phyloP scores from a whole-genome alignment of 2,888 invertebrate genomes.

The Siphlonurus alternatus region DNA sequence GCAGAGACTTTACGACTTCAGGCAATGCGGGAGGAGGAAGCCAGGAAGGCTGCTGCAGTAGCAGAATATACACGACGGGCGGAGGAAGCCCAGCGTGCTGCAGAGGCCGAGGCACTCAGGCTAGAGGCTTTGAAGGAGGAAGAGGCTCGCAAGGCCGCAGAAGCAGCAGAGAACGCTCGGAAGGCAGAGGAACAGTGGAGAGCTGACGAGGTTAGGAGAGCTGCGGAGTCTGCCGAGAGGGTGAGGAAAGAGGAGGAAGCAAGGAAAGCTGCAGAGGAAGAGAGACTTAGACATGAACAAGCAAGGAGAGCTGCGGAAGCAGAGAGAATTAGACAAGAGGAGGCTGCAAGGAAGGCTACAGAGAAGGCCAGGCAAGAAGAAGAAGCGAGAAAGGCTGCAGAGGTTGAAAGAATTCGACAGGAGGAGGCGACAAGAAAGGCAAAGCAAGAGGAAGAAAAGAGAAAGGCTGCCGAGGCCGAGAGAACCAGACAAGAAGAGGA shows the following conservation, averaged over 20 bases:
- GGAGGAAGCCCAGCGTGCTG: slow-evolving; percentile 14
- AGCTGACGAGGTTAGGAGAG: background rate
- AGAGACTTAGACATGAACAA: background rate
- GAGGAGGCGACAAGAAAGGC: background rate
- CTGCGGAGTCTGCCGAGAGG: background rate
- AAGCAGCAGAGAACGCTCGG: background rate
- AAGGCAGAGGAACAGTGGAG: background rate
- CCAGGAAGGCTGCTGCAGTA: slow-evolving; percentile 18
- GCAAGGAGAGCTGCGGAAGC: background rate
- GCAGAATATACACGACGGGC: slow-evolving; percentile 16
- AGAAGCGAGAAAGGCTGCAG: background rate
- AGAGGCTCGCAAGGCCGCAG: slow-evolving; percentile 14
- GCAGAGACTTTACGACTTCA: slow-evolving; percentile 18
- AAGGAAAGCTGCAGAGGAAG: background rate
- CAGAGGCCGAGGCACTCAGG: slow-evolving; percentile 18
- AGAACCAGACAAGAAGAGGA: background rate
- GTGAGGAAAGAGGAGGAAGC: background rate
- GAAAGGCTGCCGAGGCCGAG: slow-evolving; percentile 1
- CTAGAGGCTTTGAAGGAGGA: slow-evolving; percentile 18
- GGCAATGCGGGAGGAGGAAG: slow-evolving; percentile 22
- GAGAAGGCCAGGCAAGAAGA: background rate
- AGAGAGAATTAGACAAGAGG: background rate
- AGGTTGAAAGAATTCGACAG: background rate
- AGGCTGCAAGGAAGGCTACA: background rate
- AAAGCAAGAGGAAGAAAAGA: background rate